Base-by-base conservation (phyloP, 2,888 invertebrate genomes). In the Melangyna quadrimaculata region DNA sequence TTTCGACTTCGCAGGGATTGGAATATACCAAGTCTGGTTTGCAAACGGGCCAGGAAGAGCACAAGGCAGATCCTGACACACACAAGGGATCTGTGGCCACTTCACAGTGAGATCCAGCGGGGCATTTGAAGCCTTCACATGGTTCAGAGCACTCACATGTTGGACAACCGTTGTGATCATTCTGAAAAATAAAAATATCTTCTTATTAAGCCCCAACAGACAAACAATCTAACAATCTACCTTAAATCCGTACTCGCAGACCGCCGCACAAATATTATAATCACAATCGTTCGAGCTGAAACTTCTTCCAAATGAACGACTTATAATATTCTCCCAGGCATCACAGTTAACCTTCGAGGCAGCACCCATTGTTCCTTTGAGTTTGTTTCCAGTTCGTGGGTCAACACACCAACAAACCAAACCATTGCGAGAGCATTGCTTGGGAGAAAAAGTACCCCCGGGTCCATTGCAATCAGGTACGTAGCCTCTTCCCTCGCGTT, bases 371-470 rank as follows among this genome's bases (percentile, higher is more conserved):
- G 96, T 95, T 2, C 96, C 95, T 67, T 95, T 94, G 35, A 96
- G 93, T 90, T 97, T 97, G 89, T 95, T 94, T 0, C 97, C 97
- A 37, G 94, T 94, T 22, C 94, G 93, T 0, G 92, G 90, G 90
- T 96, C 96, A 1, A 97, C 97, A 89, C 97, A 97, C 97, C 97
- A 97, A 90, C 97, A 97, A 87, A 97, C 96, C 29, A 97, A 91
- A 29, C 96, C 96, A 90, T 97, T 97, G 75, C 97, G 94, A 0
- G 97, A 97, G 90, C 97, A 97, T 89, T 97, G 97, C 83, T 93
- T 94, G 0, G 95, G 93, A 32, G 95, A 93, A 90, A 96, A 97
- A 67, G 94, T 94, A 0, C 97, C 97, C 82, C 95, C 95, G 63
- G 90, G 91, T 35, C 93, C 93, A 32, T 93, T 94, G 89, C 97